Conservation (phyloP, 2,888 invertebrate genomes). For the Tiliacea citrago region DNA sequence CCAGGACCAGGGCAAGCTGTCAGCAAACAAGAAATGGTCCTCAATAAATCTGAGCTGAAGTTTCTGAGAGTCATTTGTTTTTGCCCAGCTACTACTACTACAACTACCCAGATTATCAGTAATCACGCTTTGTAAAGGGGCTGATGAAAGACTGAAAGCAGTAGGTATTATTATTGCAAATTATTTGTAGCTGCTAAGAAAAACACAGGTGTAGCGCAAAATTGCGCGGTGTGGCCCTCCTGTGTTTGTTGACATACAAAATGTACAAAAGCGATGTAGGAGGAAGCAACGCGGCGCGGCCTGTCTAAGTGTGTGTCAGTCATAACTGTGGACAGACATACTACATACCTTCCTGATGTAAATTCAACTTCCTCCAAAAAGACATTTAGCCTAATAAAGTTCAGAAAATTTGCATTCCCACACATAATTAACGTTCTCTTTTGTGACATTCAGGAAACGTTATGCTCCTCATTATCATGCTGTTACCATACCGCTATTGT, state of each 20-base stretch:
- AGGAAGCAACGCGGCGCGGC: too few species aligned
- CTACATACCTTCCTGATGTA: background rate
- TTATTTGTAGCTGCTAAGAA: background rate
- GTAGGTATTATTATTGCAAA: background rate
- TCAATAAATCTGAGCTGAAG: background rate
- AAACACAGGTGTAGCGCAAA: background rate
- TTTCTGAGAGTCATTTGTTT: conserved; percentile 14
- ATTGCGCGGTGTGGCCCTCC: background rate
- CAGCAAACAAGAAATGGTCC: background rate
- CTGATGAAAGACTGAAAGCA: background rate
- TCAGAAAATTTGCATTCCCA: background rate
- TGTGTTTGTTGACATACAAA: background rate
- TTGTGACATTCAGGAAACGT: background rate
- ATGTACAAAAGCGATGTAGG: background rate
- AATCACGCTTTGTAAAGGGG: background rate
- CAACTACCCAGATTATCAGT: background rate
- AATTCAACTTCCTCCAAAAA: background rate
- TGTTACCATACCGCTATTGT: too few species aligned
- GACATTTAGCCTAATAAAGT: background rate
- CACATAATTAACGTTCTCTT: background rate
- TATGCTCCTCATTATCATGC: background rate
- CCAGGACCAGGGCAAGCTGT: too few species aligned
- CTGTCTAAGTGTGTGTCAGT: too few species aligned
- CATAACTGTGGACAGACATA: background rate
- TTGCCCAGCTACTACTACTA: background rate